Evolutionary conservation across 1,140 invertebrate species (phyloP).

Genomic region (Tenebrio molitor): DNA sequence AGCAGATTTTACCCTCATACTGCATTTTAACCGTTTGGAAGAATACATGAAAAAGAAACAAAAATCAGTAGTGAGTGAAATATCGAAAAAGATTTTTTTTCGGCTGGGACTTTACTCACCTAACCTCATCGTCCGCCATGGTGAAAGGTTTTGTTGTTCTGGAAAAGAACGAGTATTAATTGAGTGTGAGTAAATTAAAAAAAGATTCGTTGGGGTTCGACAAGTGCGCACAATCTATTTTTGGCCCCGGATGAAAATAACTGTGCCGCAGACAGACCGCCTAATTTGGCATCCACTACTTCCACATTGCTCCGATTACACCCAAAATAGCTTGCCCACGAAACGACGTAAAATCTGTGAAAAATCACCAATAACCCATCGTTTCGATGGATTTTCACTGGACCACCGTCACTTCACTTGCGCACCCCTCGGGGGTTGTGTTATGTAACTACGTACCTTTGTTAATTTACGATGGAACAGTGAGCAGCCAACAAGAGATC

Average conservation of each 20-base stretch:
- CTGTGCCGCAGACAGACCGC: slow-evolving; percentile 19
- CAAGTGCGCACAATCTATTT: slow-evolving; percentile 44
- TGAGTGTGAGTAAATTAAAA: slow-evolving; percentile 37
- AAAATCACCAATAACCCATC: too few relatives aligned
- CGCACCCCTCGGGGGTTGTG: background rate
- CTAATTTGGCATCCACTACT: slow-evolving; percentile 41
- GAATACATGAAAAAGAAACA: slow-evolving; percentile 58
- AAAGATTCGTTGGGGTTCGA: background rate
- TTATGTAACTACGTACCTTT: slow-evolving; percentile 58
- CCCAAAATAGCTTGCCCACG: background rate
- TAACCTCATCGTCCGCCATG: slow-evolving; percentile 92
- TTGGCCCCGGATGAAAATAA: slow-evolving; percentile 47
- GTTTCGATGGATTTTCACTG: background rate
- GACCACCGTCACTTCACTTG: slow-evolving; percentile 1
- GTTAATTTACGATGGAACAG: slow-evolving; percentile 58
- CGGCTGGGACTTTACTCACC: slow-evolving; percentile 74
- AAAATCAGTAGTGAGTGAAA: slow-evolving; percentile 38
- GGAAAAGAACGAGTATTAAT: slow-evolving; percentile 41
- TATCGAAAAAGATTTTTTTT: slow-evolving; percentile 1
- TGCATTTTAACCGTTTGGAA: slow-evolving; percentile 52
- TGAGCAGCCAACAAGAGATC: slow-evolving; percentile 71
- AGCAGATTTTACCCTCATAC: slow-evolving; percentile 48
- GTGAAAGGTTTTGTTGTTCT: slow-evolving; percentile 67
- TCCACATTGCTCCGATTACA: slow-evolving; percentile 23
- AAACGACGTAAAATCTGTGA: too few relatives aligned